phyloP scores from a whole-genome alignment of 2,113 vertebrate species.

The Cinclus cinclus region DNA sequence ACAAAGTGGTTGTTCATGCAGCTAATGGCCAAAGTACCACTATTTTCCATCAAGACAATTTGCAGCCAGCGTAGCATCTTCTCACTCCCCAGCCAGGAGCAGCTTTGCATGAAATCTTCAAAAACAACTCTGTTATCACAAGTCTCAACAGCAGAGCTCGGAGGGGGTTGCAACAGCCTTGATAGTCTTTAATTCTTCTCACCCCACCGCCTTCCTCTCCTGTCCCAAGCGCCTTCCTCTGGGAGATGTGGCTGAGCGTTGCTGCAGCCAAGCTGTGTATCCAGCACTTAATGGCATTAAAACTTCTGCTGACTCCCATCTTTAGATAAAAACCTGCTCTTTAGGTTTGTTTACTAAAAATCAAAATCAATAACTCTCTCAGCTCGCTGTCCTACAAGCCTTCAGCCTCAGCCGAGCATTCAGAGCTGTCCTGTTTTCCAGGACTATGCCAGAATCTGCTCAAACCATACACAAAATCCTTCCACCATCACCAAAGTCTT shows the following conservation, averaged over 20 bases:
- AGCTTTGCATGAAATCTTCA: slow-evolving; percentile 27
- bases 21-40: slow-evolving; percentile 48
- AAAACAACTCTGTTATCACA: slow-evolving; percentile 10
- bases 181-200: slow-evolving; percentile 34
- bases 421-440: neutral
- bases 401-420: neutral
- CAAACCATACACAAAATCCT: neutral
- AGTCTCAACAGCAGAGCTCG: slow-evolving; percentile 27
- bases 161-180: neutral
- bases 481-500: neutral
- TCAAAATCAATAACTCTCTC: neutral
- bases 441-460: neutral
- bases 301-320: neutral
- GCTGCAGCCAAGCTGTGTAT: neutral
- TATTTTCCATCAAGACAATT: slow-evolving; percentile 49
- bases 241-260: neutral
- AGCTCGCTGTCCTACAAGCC: neutral
- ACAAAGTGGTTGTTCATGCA: slow-evolving; percentile 46
- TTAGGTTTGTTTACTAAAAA: neutral
- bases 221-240: neutral
- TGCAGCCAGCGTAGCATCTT: slow-evolving; percentile 16
- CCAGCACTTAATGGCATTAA: neutral
- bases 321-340: neutral
- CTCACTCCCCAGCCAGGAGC: slow-evolving; percentile 34
- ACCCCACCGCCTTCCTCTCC: neutral